Evolutionary conservation across 2,113 vertebrate genomes (phyloP).

Genomic region (Macquaria ambigua): DNA sequence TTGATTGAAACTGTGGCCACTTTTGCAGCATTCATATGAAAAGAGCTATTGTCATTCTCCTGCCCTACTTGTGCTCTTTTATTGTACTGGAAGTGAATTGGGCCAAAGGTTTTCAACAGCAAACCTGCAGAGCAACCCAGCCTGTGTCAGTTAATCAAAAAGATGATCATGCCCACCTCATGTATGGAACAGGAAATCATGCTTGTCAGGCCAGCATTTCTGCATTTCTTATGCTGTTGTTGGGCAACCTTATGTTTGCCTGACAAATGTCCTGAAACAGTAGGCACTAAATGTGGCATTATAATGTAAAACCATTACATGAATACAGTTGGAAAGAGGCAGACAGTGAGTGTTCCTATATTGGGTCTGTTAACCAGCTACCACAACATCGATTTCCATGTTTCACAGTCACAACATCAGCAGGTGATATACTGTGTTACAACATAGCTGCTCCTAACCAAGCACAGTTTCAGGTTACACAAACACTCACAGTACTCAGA

Average conservation of each 20-base stretch:
- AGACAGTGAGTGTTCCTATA: background rate
- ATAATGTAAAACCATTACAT: background rate
- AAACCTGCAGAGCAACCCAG: background rate
- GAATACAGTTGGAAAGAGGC: background rate
- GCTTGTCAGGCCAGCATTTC: background rate
- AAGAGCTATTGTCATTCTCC: background rate
- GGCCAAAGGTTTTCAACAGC: background rate
- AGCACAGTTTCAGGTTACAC: constrained; percentile 9
- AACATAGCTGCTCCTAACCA: background rate
- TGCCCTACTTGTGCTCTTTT: background rate
- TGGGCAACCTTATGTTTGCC: background rate
- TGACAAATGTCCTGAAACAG: background rate
- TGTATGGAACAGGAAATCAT: background rate
- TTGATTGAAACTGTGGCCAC: background rate
- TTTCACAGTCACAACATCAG: too few relatives aligned
- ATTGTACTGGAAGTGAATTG: background rate
- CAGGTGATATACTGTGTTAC: background rate
- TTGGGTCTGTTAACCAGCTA: background rate
- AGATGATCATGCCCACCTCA: background rate
- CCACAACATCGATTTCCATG: background rate
- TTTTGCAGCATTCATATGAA: too few relatives aligned
- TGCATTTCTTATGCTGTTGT: background rate
- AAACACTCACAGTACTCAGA: background rate
- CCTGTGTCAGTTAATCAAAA: background rate
- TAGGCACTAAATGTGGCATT: background rate